These are phyloP conservation scores for Pachycephala philippinensis DNA, from an alignment of 2,113 vertebrate species.

Conservation along the genomic window DNA sequence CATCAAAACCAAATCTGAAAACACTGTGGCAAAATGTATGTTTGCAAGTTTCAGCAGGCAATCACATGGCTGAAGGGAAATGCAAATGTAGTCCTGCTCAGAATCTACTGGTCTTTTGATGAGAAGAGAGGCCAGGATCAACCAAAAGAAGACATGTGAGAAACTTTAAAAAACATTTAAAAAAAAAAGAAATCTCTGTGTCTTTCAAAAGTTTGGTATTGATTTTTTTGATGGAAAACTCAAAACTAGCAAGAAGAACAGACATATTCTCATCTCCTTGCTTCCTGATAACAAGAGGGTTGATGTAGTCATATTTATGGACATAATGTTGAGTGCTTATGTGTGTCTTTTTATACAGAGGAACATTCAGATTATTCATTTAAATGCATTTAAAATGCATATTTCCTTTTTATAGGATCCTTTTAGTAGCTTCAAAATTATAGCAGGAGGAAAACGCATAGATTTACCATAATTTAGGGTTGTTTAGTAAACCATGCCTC, in stretches of 20 bases:
- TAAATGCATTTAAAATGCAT: conserved; percentile 3
- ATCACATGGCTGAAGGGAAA: neutral
- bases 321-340: neutral
- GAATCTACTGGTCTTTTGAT: neutral
- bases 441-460: neutral
- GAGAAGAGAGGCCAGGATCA: neutral
- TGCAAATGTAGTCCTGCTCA: neutral
- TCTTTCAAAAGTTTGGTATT: neutral
- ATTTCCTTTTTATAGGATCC: neutral
- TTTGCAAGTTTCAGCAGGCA: neutral
- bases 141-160: neutral
- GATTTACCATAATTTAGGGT: neutral
- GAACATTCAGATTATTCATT: neutral
- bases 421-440: neutral
- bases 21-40: neutral
- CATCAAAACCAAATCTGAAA: neutral
- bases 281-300: neutral
- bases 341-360: neutral
- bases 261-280: neutral
- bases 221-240: neutral
- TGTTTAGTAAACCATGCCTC: neutral
- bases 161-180: neutral
- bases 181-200: neutral
- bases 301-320: neutral
- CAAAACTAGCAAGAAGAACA: neutral